Base-by-base conservation (phyloP, 2,888 invertebrate species). In the Caenorhabditis sulstoni region DNA sequence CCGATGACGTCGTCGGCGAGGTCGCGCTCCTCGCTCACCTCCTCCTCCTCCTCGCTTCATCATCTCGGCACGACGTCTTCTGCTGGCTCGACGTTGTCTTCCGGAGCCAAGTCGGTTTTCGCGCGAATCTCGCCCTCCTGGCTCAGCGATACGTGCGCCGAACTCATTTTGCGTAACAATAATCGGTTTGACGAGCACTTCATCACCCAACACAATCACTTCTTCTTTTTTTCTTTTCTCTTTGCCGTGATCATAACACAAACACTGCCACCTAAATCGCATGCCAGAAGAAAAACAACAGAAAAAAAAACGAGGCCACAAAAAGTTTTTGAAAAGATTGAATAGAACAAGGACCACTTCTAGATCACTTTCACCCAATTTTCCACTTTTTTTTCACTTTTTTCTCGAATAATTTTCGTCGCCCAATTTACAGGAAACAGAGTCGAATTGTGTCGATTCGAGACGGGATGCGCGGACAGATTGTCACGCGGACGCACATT, bases 401-500 rank as follows among this genome's bases (percentile, higher is more conserved):
- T n/a, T n/a, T n/a, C n/a, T n/a, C n/a, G n/a, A n/a, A n/a, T n/a
- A n/a, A n/a, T n/a, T n/a, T n/a, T n/a, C n/a, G n/a, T n/a, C n/a
- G n/a, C n/a, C n/a, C n/a, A n/a, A n/a, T n/a, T n/a, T n/a, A 5
- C 79, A 85, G 85, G 50, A 85, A 83, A 55, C 81, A 85, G 49
- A 81, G 84, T 23, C 53, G 84, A 65, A 84, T 85, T n/a, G 79
- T 81, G n/a, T 58, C 80, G 37, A 66, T 70, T 29, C 82, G 75
- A 35, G 78, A 71, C 50, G 75, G 80, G 29, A 62, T 57, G 53
- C 64, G 71, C 29, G 78, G 78, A 29, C 3, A 53, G 3, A 65
- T 79, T 4, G 85, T 95, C 73, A 93, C 94, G 81, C 95, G 95
- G 90, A 94, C 94, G 23, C 94, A 95, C 90, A 93, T 94, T 65